These are phyloP conservation scores for Ennomos fuscantarius DNA, from an alignment of 2,888 invertebrate species.

Conservation along the genomic window DNA sequence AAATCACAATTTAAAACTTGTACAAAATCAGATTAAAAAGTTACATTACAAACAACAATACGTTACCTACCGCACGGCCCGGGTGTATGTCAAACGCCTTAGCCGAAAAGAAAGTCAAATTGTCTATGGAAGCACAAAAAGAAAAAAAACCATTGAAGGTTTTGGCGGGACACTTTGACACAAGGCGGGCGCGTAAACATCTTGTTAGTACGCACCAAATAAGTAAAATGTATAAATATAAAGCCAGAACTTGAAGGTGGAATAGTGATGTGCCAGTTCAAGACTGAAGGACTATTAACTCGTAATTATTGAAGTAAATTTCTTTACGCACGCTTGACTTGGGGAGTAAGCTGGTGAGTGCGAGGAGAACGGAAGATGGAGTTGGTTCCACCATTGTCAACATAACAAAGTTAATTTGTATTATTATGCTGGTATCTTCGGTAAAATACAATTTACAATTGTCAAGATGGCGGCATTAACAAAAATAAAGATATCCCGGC, in stretches of 20 bases:
- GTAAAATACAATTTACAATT: too few species aligned
- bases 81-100: slow-evolving; percentile 41
- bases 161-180: slow-evolving; percentile 71
- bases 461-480: too few species aligned
- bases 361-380: too few species aligned
- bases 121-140: slow-evolving; percentile 57
- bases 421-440: too few species aligned
- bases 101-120: slow-evolving; percentile 55
- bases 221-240: slow-evolving; percentile 78
- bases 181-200: slow-evolving; percentile 64
- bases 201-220: slow-evolving; percentile 81
- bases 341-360: too few species aligned
- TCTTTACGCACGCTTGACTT: too few species aligned
- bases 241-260: slow-evolving; percentile 51
- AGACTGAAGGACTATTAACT: neutral
- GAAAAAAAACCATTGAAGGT: slow-evolving; percentile 47
- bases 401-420: too few species aligned
- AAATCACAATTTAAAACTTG: slow-evolving; percentile 41
- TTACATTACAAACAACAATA: slow-evolving; percentile 43
- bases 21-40: slow-evolving; percentile 43
- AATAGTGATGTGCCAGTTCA: slow-evolving; percentile 31
- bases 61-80: slow-evolving; percentile 52
- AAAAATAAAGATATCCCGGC: too few species aligned
- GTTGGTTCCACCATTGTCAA: too few species aligned
- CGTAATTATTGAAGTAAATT: too few species aligned